Base-by-base conservation (phyloP, 2,888 invertebrate species). In the Drosophila parthenogenetica region DNA sequence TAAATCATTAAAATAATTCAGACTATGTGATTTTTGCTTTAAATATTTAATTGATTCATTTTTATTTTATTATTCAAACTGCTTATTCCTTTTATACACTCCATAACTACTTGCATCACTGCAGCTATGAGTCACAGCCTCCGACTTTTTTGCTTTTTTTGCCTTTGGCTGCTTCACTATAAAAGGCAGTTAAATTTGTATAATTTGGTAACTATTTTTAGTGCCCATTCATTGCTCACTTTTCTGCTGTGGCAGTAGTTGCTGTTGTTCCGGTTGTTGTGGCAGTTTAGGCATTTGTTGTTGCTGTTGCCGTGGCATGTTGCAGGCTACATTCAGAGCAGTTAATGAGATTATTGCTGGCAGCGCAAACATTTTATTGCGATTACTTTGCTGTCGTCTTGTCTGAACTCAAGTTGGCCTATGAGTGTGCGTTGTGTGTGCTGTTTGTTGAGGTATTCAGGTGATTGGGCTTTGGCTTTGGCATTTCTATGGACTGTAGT, bases 311-410 rank as follows among this genome's bases (percentile, higher is more conserved):
- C 3, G 39, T 40, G 35, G 53, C 29, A 62, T 73, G 75, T 57
- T 65, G 62, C 50, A 65, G 1, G 59, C 29, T 37, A 29, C 46
- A 50, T 19, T 73, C 8, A 73, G 17, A 3, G 61, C 73, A 50
- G 40, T 22, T 19, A 59, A 8, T 8, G 65, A 29, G n/a, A 55
- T 55, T 50, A 14, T n/a, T 40, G 40, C 61, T 58, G 76, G 39
- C 42, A 69, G 8, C 42, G 61, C 59, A 22, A 54, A 55, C 74
- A 71, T 73, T 29, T 42, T 62, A 39, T 35, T 54, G 53, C 14
- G 43, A 45, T 60, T 46, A 25, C 32, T 39, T 3, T 35, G n/a
- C 32, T 35, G 14, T 17, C 48, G 13, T 48, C 37, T 42, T 40
- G 57, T 62, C 46, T 25, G 13, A 3, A 46, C 29, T 32, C 39